Evolutionary conservation across 2,797 vertebrate species (phyloP).

Genomic region (Spinus olivaceus): DNA sequence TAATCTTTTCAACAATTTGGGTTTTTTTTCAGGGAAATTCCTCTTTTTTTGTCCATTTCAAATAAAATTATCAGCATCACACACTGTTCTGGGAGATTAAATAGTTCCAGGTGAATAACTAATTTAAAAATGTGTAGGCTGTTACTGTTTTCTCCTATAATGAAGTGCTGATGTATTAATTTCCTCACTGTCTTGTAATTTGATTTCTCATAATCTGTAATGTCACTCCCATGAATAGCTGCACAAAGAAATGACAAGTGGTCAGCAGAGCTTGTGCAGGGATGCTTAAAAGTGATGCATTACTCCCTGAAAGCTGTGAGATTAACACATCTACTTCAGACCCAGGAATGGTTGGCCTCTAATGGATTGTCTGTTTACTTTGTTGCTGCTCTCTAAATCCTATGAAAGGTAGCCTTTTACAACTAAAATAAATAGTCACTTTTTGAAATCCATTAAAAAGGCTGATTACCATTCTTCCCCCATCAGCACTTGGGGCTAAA

Average conservation of each 20-base stretch:
- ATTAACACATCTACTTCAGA: background rate
- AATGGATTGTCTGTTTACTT: background rate
- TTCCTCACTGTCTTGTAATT: background rate
- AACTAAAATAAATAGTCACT: background rate
- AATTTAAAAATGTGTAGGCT: background rate
- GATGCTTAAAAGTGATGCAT: background rate
- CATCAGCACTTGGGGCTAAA: background rate
- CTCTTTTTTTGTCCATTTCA: background rate
- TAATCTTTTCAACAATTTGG: background rate
- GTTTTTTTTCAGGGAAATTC: background rate
- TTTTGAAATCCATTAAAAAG: background rate
- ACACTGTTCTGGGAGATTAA: background rate
- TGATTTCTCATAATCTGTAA: slow-evolving; percentile 2
- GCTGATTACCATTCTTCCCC: background rate
- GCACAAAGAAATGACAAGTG: background rate
- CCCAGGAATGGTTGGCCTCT: background rate
- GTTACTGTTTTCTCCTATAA: background rate
- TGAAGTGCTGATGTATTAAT: background rate
- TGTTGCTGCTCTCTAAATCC: background rate
- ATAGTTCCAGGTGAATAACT: background rate
- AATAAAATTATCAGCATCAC: background rate
- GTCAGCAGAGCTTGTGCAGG: background rate
- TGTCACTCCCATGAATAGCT: background rate
- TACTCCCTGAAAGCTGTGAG: background rate
- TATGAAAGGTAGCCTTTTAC: background rate